Evolutionary conservation across 2,797 vertebrate species (phyloP).

Genomic region (Mallotus villosus): DNA sequence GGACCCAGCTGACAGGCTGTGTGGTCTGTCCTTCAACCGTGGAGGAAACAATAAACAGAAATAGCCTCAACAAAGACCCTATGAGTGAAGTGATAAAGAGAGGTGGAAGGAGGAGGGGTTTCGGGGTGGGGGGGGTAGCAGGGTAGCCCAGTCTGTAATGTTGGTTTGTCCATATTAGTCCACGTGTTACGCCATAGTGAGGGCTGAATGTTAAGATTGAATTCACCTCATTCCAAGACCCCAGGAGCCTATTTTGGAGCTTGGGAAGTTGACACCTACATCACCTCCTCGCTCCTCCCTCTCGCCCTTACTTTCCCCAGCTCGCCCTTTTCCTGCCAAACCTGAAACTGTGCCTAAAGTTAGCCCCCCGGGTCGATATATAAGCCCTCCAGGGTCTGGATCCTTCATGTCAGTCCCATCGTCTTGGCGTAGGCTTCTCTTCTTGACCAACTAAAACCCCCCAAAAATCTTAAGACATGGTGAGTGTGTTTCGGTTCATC

Average conservation of each 20-base stretch:
- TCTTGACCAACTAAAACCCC: slow-evolving; percentile 74
- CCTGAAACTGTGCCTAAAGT: slow-evolving; percentile 85
- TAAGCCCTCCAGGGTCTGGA: slow-evolving; percentile 73
- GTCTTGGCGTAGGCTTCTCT: slow-evolving; percentile 75
- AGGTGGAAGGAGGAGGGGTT: background rate
- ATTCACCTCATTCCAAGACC: slow-evolving; percentile 80
- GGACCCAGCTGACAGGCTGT: no score
- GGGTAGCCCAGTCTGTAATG: slow-evolving; percentile 25
- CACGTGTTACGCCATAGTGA: slow-evolving; percentile 64
- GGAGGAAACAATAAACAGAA: slow-evolving; percentile 14
- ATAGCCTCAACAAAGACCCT: slow-evolving; percentile 32
- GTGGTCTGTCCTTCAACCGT: slow-evolving; percentile 19
- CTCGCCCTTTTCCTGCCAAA: slow-evolving; percentile 79
- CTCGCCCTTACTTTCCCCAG: slow-evolving; percentile 68
- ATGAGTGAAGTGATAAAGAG: slow-evolving; percentile 6
- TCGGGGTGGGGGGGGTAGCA: slow-evolving; percentile 14
- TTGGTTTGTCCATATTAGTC: slow-evolving; percentile 75
- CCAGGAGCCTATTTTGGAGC: slow-evolving; percentile 73
- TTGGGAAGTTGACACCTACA: slow-evolving; percentile 60
- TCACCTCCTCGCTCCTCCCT: slow-evolving; percentile 66
- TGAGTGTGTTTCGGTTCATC: slow-evolving; percentile 65
- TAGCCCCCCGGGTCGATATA: slow-evolving; percentile 83
- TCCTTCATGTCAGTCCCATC: slow-evolving; percentile 78
- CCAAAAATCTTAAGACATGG: slow-evolving; percentile 74
- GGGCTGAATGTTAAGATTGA: slow-evolving; percentile 67